phyloP scores from a whole-genome alignment of 1,140 invertebrate species.

The Heliconius nattereri region DNA sequence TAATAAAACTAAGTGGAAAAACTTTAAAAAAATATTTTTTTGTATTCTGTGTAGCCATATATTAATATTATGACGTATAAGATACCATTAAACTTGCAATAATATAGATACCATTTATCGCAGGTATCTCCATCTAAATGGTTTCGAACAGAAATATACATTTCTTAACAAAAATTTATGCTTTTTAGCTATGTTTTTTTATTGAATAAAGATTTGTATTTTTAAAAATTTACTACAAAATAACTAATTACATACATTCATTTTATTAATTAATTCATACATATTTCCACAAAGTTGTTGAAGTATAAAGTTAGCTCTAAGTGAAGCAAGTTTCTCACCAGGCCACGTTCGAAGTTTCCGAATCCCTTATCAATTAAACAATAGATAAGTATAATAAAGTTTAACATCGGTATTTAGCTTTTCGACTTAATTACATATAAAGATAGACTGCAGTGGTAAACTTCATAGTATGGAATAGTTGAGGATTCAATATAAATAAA shows the following conservation, averaged over 20 bases:
- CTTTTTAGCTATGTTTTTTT: no score
- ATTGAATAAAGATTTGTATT: no score
- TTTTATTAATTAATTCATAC: no score
- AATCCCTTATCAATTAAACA: constrained; percentile 8
- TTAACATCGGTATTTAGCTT: constrained; percentile 2
- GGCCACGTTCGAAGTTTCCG: neutral
- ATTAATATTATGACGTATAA: neutral
- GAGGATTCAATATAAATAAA: neutral
- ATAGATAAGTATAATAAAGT: neutral
- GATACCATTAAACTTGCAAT: no score
- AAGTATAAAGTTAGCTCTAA: neutral
- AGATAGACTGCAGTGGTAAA: neutral
- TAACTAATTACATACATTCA: neutral
- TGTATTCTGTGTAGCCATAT: neutral
- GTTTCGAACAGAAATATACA: no score
- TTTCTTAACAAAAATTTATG: no score
- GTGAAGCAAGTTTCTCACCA: neutral
- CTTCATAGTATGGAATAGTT: neutral
- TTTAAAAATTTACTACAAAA: neutral
- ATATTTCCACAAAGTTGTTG: neutral
- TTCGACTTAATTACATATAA: neutral
- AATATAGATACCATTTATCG: no score
- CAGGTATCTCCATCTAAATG: no score
- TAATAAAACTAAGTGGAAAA: no score
- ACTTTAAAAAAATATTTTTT: neutral